A percentile compares a stretch with the other conserved stretches of the same genome.
phyloP scores from a whole-genome alignment of 2,113 vertebrate species.

The Notarius quadriscutis region DNA sequence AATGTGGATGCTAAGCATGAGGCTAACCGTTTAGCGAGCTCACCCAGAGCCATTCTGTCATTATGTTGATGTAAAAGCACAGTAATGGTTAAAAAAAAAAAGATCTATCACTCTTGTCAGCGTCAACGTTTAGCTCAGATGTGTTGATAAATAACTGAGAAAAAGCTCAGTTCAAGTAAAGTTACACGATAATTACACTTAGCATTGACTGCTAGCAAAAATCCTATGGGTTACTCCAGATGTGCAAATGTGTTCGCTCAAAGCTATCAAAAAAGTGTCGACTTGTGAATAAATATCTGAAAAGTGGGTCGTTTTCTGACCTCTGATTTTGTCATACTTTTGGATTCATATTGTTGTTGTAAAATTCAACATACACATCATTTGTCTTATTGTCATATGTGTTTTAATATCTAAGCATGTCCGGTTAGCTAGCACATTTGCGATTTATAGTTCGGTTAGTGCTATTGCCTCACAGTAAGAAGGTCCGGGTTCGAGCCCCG shows the following conservation, averaged over 20 bases:
- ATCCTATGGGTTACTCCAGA: not conserved
- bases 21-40: not conserved
- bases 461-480: too few species aligned
- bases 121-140: not conserved
- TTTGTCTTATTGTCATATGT: not conserved
- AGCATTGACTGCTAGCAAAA: not conserved
- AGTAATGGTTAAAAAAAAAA: not conserved
- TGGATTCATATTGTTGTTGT: not conserved
- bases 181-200: not conserved
- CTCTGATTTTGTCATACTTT: not conserved
- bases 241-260: not conserved
- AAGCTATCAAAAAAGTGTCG: not conserved
- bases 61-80: not conserved
- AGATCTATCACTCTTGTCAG: not conserved
- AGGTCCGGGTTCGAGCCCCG: too few species aligned
- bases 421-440: not conserved
- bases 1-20: not conserved
- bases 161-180: not conserved
- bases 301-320: not conserved
- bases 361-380: not conserved
- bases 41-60: not conserved
- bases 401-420: not conserved
- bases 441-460: not conserved
- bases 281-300: not conserved
- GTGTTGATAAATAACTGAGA: not conserved